Evolutionary conservation across 1,140 invertebrate species (phyloP).

Genomic region (Diachasmimorpha longicaudata): DNA sequence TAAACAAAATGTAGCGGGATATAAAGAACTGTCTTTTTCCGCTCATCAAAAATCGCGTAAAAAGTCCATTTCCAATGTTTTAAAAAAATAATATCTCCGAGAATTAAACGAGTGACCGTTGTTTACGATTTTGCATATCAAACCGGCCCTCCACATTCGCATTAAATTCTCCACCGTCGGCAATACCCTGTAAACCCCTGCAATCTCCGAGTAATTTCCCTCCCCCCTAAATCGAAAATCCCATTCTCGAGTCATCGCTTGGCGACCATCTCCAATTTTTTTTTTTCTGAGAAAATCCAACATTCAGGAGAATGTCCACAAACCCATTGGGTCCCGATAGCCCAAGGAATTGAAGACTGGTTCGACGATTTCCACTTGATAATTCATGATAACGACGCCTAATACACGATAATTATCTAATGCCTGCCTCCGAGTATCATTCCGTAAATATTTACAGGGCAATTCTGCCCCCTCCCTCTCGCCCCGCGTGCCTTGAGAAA

Average conservation of each 20-base stretch:
- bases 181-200: slow-evolving; percentile 11
- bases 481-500: background rate
- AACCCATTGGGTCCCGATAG: background rate
- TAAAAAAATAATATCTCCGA: background rate
- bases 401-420: background rate
- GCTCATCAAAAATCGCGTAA: too few species aligned
- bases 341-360: background rate
- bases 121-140: slow-evolving; percentile 9
- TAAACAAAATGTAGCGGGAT: too few species aligned
- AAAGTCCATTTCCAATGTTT: background rate
- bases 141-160: background rate
- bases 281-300: background rate
- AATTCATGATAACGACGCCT: background rate
- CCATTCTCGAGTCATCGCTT: background rate
- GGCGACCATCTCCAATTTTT: background rate
- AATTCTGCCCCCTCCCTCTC: background rate
- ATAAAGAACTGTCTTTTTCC: too few species aligned
- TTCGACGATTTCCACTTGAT: background rate
- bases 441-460: background rate
- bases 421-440: background rate
- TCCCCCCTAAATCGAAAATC: background rate
- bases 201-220: slow-evolving; percentile 5
- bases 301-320: background rate
- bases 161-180: slow-evolving; percentile 11
- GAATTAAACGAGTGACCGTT: background rate